Conservation (phyloP, 2,113 vertebrate genomes). For the Deroptyus accipitrinus region DNA sequence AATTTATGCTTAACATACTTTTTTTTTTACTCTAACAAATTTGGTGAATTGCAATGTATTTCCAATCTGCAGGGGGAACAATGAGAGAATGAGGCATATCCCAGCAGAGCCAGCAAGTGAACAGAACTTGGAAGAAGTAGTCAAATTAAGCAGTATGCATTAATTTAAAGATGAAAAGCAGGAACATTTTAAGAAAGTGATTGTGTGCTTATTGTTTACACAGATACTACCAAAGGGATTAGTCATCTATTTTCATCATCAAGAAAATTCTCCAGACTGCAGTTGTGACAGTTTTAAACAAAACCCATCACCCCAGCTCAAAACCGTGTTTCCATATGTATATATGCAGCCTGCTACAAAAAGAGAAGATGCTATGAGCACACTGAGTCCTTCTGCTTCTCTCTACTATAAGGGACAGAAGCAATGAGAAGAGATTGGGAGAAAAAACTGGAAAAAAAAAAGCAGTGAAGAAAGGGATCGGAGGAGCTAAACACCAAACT, state of each 20-base stretch:
- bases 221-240: constrained; percentile 17
- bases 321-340: constrained; percentile 1
- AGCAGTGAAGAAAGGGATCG: background rate
- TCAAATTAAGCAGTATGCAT: background rate
- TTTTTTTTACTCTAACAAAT: background rate
- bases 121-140: constrained; percentile 6
- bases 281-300: constrained; percentile 52
- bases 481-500: background rate
- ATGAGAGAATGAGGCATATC: background rate
- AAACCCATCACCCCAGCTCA: background rate
- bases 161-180: constrained; percentile 23
- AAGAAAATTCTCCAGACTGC: constrained; percentile 23
- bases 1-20: background rate
- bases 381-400: background rate
- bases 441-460: too few relatives aligned
- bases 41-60: background rate
- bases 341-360: background rate
- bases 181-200: background rate
- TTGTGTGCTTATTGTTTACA: background rate
- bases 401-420: background rate
- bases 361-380: background rate
- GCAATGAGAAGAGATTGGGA: background rate
- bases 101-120: background rate
- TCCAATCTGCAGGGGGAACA: background rate
- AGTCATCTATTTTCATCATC: constrained; percentile 26